phyloP scores from a whole-genome alignment of 1,140 invertebrate species.

The Apis florea region DNA sequence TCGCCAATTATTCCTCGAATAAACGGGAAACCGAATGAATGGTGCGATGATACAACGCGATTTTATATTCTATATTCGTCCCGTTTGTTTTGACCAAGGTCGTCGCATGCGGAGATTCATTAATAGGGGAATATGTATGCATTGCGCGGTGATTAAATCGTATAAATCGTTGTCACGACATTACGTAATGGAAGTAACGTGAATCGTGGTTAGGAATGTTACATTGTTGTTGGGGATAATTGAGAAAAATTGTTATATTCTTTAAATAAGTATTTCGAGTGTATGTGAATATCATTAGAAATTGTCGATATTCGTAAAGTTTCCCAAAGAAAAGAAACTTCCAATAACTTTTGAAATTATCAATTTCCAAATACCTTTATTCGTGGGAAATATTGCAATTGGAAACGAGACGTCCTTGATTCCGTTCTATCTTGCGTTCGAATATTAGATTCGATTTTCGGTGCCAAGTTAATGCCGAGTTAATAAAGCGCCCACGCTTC shows the following conservation, averaged over 20 bases:
- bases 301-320: too few relatives aligned
- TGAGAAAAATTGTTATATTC: too few relatives aligned
- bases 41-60: conserved; percentile 1
- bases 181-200: too few relatives aligned
- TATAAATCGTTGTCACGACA: too few relatives aligned
- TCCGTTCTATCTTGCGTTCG: background rate
- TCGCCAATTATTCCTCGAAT: conserved; percentile 16
- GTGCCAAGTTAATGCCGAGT: background rate
- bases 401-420: background rate
- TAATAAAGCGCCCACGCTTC: background rate
- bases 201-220: too few relatives aligned
- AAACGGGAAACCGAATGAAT: conserved; percentile 41
- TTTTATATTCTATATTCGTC: conserved; percentile 3
- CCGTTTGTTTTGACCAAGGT: conserved; percentile 24
- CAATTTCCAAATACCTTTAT: background rate
- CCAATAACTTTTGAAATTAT: too few relatives aligned
- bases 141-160: too few relatives aligned
- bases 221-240: too few relatives aligned
- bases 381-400: background rate
- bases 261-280: too few relatives aligned
- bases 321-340: too few relatives aligned
- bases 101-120: background rate
- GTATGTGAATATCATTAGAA: too few relatives aligned
- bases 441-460: background rate
- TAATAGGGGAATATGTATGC: background rate